These are phyloP conservation scores for Gorsachius goisagi DNA, from an alignment of 2,113 vertebrate species.

Conservation along the genomic window DNA sequence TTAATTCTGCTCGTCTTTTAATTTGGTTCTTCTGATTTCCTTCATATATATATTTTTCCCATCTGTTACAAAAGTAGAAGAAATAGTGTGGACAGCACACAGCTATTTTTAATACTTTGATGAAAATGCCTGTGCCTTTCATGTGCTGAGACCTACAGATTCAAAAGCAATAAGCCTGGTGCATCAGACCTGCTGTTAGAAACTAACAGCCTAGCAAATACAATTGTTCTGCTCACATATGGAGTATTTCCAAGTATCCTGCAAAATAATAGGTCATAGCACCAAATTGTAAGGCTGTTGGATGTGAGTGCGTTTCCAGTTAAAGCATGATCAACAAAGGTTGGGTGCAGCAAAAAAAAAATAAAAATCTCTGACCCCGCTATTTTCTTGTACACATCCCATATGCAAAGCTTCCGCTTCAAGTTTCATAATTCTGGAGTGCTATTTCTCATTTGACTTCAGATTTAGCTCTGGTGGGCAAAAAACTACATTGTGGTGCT, in stretches of 20 bases:
- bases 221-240: neutral
- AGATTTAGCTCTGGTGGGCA: neutral
- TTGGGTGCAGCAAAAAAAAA: neutral
- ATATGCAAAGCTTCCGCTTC: neutral
- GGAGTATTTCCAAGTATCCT: neutral
- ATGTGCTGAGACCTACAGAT: neutral
- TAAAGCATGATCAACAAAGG: neutral
- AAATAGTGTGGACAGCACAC: neutral
- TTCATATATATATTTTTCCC: neutral
- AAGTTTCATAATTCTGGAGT: neutral
- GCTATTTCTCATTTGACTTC: neutral
- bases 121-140: neutral
- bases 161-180: neutral
- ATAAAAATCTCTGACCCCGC: neutral
- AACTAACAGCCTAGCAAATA: neutral
- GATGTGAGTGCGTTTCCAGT: neutral
- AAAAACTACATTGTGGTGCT: neutral
- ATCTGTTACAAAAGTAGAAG: neutral
- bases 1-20: neutral
- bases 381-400: neutral
- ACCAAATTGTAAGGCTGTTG: neutral
- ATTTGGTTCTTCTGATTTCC: neutral
- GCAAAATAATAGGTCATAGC: neutral
- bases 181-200: neutral
- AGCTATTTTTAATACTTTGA: neutral